Evolutionary conservation across 2,113 vertebrate species (phyloP).

Genomic region (Ciconia maguari): DNA sequence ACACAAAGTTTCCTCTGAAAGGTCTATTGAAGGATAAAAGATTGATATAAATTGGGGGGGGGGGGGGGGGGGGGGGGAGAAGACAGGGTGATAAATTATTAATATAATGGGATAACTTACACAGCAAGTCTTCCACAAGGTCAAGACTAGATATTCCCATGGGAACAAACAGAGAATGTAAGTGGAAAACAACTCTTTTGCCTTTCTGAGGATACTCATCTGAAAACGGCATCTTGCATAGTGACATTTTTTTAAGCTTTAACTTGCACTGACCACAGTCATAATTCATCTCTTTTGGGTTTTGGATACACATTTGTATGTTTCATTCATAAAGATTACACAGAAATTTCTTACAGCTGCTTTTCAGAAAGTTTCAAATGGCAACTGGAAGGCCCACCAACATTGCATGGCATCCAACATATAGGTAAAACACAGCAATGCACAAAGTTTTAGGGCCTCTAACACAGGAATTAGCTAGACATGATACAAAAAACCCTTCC

Average conservation of each 20-base stretch:
- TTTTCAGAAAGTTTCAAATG: not conserved
- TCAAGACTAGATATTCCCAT: not conserved
- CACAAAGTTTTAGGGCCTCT: not conserved
- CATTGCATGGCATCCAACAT: not conserved
- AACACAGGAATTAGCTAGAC: not conserved
- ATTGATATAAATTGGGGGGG: not conserved
- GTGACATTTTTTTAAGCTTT: not conserved
- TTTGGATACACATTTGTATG: not conserved
- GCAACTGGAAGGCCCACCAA: not conserved
- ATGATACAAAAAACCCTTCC: rapidly evolving
- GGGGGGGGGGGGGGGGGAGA: no score
- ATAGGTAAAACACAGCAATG: not conserved
- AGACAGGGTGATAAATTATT: not conserved
- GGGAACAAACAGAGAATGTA: not conserved
- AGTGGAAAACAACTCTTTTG: not conserved
- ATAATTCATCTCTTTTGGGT: not conserved
- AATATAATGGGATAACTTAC: not conserved
- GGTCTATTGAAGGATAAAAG: not conserved
- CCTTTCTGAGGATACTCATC: not conserved
- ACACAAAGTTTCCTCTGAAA: not conserved
- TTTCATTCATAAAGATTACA: not conserved
- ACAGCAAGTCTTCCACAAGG: not conserved
- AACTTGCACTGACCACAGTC: not conserved
- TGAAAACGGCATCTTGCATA: not conserved
- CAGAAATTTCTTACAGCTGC: not conserved